phyloP scores from a whole-genome alignment of 2,888 invertebrate genomes.

The Archips xylosteana region DNA sequence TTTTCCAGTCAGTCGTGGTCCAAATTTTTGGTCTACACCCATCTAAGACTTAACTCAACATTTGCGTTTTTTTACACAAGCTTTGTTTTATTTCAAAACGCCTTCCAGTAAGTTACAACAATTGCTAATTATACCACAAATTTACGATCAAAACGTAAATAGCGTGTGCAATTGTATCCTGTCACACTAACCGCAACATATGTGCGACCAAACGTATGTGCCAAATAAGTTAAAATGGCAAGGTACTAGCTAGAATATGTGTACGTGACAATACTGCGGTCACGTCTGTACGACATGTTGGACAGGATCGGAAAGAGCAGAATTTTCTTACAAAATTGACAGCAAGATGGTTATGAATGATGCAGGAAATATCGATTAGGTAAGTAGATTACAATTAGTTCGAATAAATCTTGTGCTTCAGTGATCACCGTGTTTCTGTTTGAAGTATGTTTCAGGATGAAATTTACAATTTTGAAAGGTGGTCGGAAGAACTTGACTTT shows the following conservation, averaged over 20 bases:
- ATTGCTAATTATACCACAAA: neutral
- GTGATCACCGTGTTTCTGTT: too few relatives aligned
- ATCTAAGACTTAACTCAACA: too few relatives aligned
- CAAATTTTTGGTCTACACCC: too few relatives aligned
- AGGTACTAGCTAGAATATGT: slow-evolving; percentile 14
- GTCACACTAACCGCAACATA: neutral
- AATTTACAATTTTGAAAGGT: too few relatives aligned
- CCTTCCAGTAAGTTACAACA: neutral
- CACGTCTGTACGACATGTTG: slow-evolving; percentile 10
- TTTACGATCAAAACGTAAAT: neutral
- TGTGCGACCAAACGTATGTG: neutral
- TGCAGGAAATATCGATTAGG: neutral
- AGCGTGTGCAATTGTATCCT: slow-evolving; percentile 1
- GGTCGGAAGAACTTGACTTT: too few relatives aligned
- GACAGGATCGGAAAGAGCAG: neutral
- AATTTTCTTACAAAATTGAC: neutral
- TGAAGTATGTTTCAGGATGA: too few relatives aligned
- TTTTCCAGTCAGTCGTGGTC: too few relatives aligned
- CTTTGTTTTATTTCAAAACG: too few relatives aligned
- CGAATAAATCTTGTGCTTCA: too few relatives aligned
- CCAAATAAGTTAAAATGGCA: slow-evolving; percentile 15
- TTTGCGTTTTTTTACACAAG: too few relatives aligned
- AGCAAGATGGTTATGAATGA: neutral
- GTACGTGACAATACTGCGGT: slow-evolving; percentile 7
- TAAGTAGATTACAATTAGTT: too few relatives aligned